phyloP scores from a whole-genome alignment of 1,140 invertebrate genomes.

The Drosophila dunni region DNA sequence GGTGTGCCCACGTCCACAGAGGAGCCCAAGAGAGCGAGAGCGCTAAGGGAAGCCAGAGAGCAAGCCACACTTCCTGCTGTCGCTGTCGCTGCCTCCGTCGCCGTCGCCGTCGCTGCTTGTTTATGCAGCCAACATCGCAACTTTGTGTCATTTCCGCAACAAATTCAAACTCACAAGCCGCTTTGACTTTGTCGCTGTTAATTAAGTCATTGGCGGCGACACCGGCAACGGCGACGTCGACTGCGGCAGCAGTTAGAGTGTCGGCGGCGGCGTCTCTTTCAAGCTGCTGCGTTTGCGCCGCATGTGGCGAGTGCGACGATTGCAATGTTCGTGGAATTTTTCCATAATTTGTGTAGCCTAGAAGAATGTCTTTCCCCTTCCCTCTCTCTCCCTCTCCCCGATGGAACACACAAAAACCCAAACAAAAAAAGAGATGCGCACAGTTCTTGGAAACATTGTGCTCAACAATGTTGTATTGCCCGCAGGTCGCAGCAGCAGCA shows the following conservation, averaged over 20 bases:
- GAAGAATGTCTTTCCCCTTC: conserved; percentile 34
- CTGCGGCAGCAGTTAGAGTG: neutral
- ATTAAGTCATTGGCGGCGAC: conserved; percentile 74
- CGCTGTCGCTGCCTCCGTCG: neutral
- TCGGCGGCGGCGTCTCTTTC: conserved; percentile 45
- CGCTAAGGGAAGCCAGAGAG: neutral
- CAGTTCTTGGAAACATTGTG: conserved; percentile 64
- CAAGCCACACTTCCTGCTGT: conserved; percentile 53
- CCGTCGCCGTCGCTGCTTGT: conserved; percentile 24
- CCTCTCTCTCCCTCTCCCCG: no score
- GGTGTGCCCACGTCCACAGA: conserved; percentile 18
- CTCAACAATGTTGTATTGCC: conserved; percentile 59
- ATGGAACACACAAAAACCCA: conserved; percentile 33
- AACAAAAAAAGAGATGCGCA: conserved; percentile 66
- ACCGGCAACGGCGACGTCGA: neutral
- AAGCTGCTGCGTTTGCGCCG: conserved; percentile 34
- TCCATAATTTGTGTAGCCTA: conserved; percentile 63
- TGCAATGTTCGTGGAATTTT: conserved; percentile 79
- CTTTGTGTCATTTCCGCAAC: conserved; percentile 65
- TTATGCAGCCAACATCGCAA: conserved; percentile 49
- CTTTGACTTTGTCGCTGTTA: conserved; percentile 72
- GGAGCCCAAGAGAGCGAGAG: neutral
- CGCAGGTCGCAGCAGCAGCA: conserved; percentile 31
- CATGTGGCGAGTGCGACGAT: conserved; percentile 50
- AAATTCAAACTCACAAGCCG: conserved; percentile 59